Evolutionary conservation across 2,888 invertebrate species (phyloP).

Genomic region (Disparrhopalites patrizii): DNA sequence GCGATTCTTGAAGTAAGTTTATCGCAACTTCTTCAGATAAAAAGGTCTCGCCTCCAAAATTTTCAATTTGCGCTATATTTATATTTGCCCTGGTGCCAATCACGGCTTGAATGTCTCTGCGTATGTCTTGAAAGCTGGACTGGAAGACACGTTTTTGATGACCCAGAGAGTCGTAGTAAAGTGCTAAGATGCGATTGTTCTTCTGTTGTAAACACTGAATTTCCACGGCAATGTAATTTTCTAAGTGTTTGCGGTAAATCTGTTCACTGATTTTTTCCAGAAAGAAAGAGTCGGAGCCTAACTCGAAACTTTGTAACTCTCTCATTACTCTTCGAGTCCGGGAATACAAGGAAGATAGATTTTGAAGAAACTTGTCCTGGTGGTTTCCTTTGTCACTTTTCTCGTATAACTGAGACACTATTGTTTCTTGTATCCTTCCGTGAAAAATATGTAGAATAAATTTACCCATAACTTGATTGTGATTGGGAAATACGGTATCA

Average conservation of each 20-base stretch:
- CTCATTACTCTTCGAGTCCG: slow-evolving; percentile 72
- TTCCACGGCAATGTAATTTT: slow-evolving; percentile 74
- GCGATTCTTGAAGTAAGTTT: slow-evolving; percentile 75
- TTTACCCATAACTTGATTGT: slow-evolving; percentile 96
- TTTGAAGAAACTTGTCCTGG: slow-evolving; percentile 76
- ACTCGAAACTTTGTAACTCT: slow-evolving; percentile 68
- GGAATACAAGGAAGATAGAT: slow-evolving; percentile 83
- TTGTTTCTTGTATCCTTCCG: slow-evolving; percentile 65
- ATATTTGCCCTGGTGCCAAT: slow-evolving; percentile 87
- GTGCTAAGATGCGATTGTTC: slow-evolving; percentile 68
- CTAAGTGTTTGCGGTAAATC: slow-evolving; percentile 74
- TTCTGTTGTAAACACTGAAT: slow-evolving; percentile 72
- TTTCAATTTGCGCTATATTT: slow-evolving; percentile 89
- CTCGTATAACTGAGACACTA: slow-evolving; percentile 74
- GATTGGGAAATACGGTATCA: slow-evolving; percentile 86
- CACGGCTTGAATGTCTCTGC: slow-evolving; percentile 88
- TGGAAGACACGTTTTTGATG: slow-evolving; percentile 68
- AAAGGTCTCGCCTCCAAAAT: slow-evolving; percentile 95
- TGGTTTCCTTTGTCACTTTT: slow-evolving; percentile 60
- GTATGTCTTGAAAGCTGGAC: slow-evolving; percentile 78
- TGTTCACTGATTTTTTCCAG: slow-evolving; percentile 72
- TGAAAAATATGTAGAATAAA: slow-evolving; percentile 95
- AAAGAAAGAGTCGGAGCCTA: slow-evolving; percentile 74
- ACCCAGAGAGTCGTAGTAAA: slow-evolving; percentile 86
- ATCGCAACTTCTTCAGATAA: slow-evolving; percentile 92